Evolutionary conservation across 2,113 vertebrate species (phyloP).

Genomic region (Clarias macrocephalus): DNA sequence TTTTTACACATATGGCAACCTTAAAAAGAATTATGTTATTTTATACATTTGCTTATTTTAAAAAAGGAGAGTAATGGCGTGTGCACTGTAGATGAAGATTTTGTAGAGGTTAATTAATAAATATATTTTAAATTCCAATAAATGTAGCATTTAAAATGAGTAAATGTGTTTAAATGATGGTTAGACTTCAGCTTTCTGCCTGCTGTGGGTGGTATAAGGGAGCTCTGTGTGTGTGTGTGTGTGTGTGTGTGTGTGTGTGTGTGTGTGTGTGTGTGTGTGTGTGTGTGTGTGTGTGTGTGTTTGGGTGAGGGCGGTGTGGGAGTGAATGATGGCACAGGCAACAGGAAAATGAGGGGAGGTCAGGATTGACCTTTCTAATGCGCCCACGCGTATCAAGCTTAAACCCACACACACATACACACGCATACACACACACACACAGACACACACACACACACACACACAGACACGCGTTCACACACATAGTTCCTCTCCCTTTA

Average conservation of each 20-base stretch:
- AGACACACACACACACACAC: neutral
- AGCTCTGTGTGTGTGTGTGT: neutral
- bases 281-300: constrained; percentile 21
- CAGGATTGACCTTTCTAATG: constrained; percentile 51
- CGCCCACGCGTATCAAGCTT: constrained; percentile 43
- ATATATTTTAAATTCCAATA: neutral
- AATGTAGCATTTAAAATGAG: neutral
- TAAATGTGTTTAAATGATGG: neutral
- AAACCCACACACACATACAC: constrained; percentile 37
- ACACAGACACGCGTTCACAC: too few relatives aligned
- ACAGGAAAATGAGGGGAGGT: constrained; percentile 52
- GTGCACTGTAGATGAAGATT: neutral
- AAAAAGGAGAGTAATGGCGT: neutral
- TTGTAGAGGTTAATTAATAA: neutral
- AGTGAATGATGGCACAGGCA: constrained; percentile 48
- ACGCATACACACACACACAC: constrained; percentile 31
- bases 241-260: constrained; percentile 4
- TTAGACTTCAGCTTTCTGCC: neutral
- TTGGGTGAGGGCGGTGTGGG: constrained; percentile 19
- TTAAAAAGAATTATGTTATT: neutral
- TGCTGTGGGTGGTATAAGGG: neutral
- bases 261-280: constrained; percentile 24
- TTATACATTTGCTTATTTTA: neutral
- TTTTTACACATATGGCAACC: neutral
- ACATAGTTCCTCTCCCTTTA: neutral